Conservation (phyloP, 2,113 vertebrate species). For the Tenebrosternarchus preto region DNA sequence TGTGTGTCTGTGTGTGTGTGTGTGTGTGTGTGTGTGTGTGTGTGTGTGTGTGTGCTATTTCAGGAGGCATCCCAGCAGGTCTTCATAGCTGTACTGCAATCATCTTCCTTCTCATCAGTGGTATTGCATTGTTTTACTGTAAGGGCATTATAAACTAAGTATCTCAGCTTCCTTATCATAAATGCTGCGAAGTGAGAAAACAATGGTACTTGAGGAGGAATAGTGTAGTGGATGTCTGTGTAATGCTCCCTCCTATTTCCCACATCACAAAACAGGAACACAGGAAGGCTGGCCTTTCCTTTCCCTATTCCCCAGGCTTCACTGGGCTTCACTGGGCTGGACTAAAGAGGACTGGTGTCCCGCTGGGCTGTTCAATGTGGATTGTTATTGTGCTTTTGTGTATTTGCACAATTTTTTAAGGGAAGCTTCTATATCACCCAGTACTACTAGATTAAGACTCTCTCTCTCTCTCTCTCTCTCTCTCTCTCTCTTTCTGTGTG, state of each 20-base stretch:
- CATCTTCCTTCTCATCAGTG: conserved; percentile 1
- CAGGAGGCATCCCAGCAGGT: background rate
- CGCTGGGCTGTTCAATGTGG: conserved; percentile 16
- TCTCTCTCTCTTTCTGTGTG: background rate
- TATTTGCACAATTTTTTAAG: background rate
- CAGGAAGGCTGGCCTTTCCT: conserved; percentile 45
- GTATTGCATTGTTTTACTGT: conserved; percentile 22
- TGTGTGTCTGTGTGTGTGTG: background rate
- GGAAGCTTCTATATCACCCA: background rate
- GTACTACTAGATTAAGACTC: background rate
- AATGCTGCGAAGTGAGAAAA: background rate
- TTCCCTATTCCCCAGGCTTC: conserved; percentile 21
- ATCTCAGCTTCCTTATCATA: conserved; percentile 29
- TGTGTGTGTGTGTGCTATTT: background rate
- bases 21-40: background rate
- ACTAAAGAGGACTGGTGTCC: conserved; percentile 17
- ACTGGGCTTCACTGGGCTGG: conserved; percentile 10
- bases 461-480: background rate
- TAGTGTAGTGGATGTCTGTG: conserved; percentile 34
- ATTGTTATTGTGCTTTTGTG: conserved; percentile 40
- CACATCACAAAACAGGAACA: conserved; percentile 33
- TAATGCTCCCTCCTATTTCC: conserved; percentile 29
- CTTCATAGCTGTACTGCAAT: background rate
- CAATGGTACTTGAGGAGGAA: conserved; percentile 17
- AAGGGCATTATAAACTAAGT: conserved; percentile 23